Evolutionary conservation across 64 coral and sea anemone species (phyloP).

Genomic region (Montipora sp.): DNA sequence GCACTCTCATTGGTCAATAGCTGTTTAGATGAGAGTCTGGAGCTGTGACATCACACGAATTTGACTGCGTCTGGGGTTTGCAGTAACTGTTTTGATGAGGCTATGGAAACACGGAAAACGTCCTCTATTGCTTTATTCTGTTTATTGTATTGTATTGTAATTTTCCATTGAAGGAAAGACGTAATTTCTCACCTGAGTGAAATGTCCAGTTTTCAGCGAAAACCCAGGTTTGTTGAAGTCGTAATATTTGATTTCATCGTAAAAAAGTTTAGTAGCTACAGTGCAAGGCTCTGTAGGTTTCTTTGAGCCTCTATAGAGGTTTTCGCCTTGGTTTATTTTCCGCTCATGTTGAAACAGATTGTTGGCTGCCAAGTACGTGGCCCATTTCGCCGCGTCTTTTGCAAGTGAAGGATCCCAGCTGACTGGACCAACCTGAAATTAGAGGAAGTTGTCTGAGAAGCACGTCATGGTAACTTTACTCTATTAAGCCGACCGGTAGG

Average conservation of each 20-base stretch:
- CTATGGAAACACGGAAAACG: too few species aligned
- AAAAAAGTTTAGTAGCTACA: conserved; percentile 56
- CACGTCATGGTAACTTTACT: too few species aligned
- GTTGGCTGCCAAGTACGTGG: conserved; percentile 51
- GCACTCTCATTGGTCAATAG: too few species aligned
- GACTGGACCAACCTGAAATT: conserved; percentile 32
- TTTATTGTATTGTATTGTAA: too few species aligned
- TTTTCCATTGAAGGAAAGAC: too few species aligned
- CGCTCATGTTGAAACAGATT: conserved; percentile 50
- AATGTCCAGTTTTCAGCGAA: conserved; percentile 57
- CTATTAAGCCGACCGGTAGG: too few species aligned
- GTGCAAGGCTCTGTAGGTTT: conserved; percentile 50
- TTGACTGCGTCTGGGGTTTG: too few species aligned
- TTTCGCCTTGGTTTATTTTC: conserved; percentile 7
- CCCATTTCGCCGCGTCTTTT: conserved; percentile 57
- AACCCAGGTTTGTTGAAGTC: conserved; percentile 58
- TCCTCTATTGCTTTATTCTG: too few species aligned
- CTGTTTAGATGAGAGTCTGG: too few species aligned
- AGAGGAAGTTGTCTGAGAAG: not conserved
- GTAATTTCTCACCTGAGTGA: conserved; percentile 9
- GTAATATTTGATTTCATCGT: conserved; percentile 60
- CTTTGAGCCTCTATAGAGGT: conserved; percentile 17
- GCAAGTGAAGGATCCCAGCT: conserved; percentile 38
- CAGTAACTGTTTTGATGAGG: too few species aligned
- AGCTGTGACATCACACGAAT: too few species aligned